Base-by-base conservation (phyloP, 2,113 vertebrate species). In the Eulacestoma nigropectus region DNA sequence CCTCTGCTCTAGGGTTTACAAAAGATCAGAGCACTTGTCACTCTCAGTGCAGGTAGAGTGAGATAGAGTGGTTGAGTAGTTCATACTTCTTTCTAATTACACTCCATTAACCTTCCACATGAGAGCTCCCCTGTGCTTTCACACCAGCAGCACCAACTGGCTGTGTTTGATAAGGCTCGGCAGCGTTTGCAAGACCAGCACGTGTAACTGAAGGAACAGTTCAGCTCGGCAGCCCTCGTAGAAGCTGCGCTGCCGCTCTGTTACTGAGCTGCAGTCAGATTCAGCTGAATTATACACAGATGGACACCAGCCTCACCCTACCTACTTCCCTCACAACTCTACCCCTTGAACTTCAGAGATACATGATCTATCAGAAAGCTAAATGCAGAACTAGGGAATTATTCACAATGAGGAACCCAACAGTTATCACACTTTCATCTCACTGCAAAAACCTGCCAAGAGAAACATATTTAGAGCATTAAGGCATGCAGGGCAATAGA, bases 41-140 rank as follows among this genome's bases (percentile, higher is more conserved):
- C 93, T 98, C 96, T 96, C 90, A 67, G 90, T 93, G 90, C 97
- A 98, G 98, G 98, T 97, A 97, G 92, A 97, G 95, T 89, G 94
- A 97, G 96, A 98, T 73, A 97, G 97, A 98, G 97, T 96, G 97
- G 95, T 52, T 93, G 92, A 97, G 91, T 96, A 97, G 98, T 98
- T 98, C 97, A 98, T 98, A 98, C 98, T 98, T 98, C 97, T 98
- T 98, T 97, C 97, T 98, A 98, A 98, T 98, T 98, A 98, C 95
- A 98, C 97, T 97, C 98, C 97, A 98, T 98, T 98, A 98, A 98
- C 98, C 98, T 98, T 98, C 97, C 96, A 95, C 97, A 97, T 84
- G 97, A 98, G 98, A 97, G 98, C 96, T 98, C 96, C 98, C 97
- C 97, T 95, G 97, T 92, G 97, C 96, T 97, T 98, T 98, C 97